Evolutionary conservation across 2,113 vertebrate species (phyloP).

Genomic region (Alaudala cheleensis): DNA sequence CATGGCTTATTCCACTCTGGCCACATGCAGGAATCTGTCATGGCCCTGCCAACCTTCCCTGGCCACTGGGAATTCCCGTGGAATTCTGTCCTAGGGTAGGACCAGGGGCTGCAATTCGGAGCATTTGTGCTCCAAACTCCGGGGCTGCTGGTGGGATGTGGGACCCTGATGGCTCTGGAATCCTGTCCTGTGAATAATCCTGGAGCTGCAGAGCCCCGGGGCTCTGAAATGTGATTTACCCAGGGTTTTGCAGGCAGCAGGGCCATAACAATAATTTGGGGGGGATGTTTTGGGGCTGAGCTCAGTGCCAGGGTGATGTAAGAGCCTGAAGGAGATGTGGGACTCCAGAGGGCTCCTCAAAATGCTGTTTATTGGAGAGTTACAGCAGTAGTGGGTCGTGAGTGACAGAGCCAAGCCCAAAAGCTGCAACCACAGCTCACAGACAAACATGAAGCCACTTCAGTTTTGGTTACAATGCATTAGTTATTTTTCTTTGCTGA

Average conservation of each 20-base stretch:
- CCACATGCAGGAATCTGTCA: no score
- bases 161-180: not conserved
- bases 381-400: no score
- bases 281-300: not conserved
- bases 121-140: not conserved
- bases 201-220: not conserved
- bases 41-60: not conserved
- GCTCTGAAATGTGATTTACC: not conserved
- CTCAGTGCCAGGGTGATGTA: not conserved
- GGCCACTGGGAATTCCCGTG: not conserved
- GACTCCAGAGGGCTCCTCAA: no score
- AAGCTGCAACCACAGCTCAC: no score
- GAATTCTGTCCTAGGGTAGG: accelerated
- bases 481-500: no score
- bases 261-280: not conserved
- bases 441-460: no score
- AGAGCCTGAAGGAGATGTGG: no score
- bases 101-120: not conserved
- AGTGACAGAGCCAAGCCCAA: no score
- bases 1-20: no score
- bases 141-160: not conserved
- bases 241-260: not conserved
- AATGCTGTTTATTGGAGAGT: no score
- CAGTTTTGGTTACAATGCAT: no score
- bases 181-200: not conserved